These are phyloP conservation scores for Entelurus aequoreus DNA, from an alignment of 2,113 vertebrate genomes.

Conservation along the genomic window DNA sequence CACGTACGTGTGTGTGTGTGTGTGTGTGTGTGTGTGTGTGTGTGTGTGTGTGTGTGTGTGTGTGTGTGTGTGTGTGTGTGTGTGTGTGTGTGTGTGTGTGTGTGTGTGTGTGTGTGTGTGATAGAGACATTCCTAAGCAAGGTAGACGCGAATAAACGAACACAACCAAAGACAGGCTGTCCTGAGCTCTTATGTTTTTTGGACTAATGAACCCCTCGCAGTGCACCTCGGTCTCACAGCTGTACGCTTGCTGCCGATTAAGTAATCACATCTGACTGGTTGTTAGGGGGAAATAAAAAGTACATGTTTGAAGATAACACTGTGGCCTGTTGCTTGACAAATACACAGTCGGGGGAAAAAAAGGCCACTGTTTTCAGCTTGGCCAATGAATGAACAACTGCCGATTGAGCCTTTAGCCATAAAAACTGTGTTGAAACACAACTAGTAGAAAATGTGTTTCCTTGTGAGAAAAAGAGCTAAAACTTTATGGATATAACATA, in stretches of 20 bases:
- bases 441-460: not conserved
- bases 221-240: conserved; percentile 36
- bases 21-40: conserved; percentile 25
- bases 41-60: conserved; percentile 28
- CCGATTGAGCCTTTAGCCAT: no score
- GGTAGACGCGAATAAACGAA: conserved; percentile 54
- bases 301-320: conserved; percentile 11
- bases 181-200: conserved; percentile 51
- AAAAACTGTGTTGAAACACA: conserved; percentile 14
- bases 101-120: conserved; percentile 11
- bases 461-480: not conserved
- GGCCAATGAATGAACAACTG: not conserved
- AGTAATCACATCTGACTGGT: conserved; percentile 42
- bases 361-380: conserved; percentile 22
- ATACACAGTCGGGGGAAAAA: conserved; percentile 8
- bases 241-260: conserved; percentile 40
- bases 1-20: conserved; percentile 23
- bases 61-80: conserved; percentile 28
- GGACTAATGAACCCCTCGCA: conserved; percentile 45
- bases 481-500: not conserved
- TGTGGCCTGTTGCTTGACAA: conserved; percentile 2
- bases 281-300: conserved; percentile 24
- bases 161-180: conserved; percentile 53
- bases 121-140: conserved; percentile 54
- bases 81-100: conserved; percentile 25